Percentiles rank a stretch among this genome's conserved stretches.
These are phyloP conservation scores for Gallinago stenura DNA, from an alignment of 2,797 vertebrate species.

Conservation along the genomic window DNA sequence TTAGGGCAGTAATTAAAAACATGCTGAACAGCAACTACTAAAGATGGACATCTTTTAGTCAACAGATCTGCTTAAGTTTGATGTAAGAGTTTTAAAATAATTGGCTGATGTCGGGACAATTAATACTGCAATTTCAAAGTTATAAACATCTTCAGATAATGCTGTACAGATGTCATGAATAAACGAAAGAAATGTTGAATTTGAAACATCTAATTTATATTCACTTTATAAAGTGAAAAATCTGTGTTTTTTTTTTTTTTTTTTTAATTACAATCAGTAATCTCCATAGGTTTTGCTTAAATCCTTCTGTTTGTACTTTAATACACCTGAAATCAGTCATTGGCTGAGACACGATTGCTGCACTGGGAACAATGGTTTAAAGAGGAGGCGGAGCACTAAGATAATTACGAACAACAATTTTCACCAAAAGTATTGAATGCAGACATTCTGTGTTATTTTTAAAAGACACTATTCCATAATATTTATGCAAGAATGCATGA, in stretches of 20 bases:
- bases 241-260: no score
- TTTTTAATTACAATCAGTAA: background rate
- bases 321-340: background rate
- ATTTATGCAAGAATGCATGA: background rate
- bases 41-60: background rate
- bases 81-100: background rate
- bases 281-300: background rate
- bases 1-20: background rate
- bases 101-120: background rate
- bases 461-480: background rate
- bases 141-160: background rate
- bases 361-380: background rate
- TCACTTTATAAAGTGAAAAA: background rate
- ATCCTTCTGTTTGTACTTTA: background rate
- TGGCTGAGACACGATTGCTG: background rate
- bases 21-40: background rate
- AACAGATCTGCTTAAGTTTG: background rate
- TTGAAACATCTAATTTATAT: background rate
- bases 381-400: background rate
- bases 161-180: background rate
- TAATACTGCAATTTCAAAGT: background rate
- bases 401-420: background rate
- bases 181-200: background rate
- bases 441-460: background rate
- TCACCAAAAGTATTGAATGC: background rate